Percentiles rank a stretch among this genome's conserved stretches.
phyloP scores from a whole-genome alignment of 2,888 invertebrate genomes.

The Apomyelois bistriatella region DNA sequence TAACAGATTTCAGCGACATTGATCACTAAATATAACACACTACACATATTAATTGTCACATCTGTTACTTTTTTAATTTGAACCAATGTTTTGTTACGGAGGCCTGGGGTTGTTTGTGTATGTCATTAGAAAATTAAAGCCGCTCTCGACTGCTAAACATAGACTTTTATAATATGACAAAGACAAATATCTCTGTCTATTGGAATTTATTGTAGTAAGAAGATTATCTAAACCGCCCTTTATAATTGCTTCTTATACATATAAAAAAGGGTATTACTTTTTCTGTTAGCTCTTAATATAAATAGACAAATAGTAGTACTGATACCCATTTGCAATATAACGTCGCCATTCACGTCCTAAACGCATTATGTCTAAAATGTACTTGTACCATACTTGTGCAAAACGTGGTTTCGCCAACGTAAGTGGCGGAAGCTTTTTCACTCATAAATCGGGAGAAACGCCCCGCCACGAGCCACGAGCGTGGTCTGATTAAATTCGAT shows the following conservation, averaged over 20 bases:
- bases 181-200: constrained; percentile 30
- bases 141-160: constrained; percentile 25
- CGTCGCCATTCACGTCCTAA: background rate
- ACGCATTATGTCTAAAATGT: constrained; percentile 3
- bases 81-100: constrained; percentile 33
- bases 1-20: too few species aligned
- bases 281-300: too few species aligned
- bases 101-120: constrained; percentile 38
- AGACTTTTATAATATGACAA: constrained; percentile 1
- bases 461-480: constrained; percentile 17
- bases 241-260: too few species aligned
- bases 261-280: too few species aligned
- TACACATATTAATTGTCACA: background rate
- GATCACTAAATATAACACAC: too few species aligned
- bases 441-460: constrained; percentile 22
- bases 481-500: constrained; percentile 22
- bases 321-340: background rate
- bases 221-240: background rate
- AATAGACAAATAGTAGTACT: too few species aligned
- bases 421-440: constrained; percentile 24
- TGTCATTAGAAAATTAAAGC: constrained; percentile 41
- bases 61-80: background rate
- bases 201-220: background rate
- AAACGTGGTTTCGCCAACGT: constrained; percentile 15
- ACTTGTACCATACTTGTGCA: background rate